Evolutionary conservation across 1,140 invertebrate species (phyloP), one percentile per base, ranked within the genome.

Genomic region (Drosophila pectinifera): DNA sequence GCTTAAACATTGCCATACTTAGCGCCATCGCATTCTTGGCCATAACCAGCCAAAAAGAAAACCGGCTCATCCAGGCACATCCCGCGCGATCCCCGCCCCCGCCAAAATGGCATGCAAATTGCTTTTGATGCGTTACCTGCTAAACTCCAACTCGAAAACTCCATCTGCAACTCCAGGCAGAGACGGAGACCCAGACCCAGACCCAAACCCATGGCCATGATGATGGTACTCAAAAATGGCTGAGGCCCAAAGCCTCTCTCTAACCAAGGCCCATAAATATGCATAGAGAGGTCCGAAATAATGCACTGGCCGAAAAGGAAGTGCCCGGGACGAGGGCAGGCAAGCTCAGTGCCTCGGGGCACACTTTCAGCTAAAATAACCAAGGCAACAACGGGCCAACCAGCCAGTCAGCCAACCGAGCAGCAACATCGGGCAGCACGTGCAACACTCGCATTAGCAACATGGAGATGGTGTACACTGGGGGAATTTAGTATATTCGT

Each of bases 201-300:
- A 18, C 24, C 38, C 45, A 38, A 16, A 54, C 13, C 22, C 63
- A 45, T 56, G 63, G 49, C 48, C 67, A 69, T 77, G 84, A 88
- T 88, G 83, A 89, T 89, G 83, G 76, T 76, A 88, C 84, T 88
- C 83, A 89, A 89, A 89, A 89, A 89, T 89, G 84, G 84, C 83
- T 54, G 83, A 88, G 78, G 75, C 49, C 61, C 20, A 34, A 28
- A 51, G 45, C 34, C 56, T 39, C 51, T 49, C 55, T 58, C 56
- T 28, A 46, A 38, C 61, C 55, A 24, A 31, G 73, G 63, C 56
- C 69, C 84, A 89, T 89, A 89, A 89, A 89, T 89, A 89, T 89
- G 84, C 85, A 89, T 86, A 81, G 82, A 75, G 79, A 43, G 49
- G 62, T 42, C 38, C 64, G 24, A 69, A 70, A 57, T 70, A 70